Percentiles rank a stretch among this genome's conserved stretches.
Conservation (phyloP, 2,888 invertebrate genomes). For the Elegia similella region DNA sequence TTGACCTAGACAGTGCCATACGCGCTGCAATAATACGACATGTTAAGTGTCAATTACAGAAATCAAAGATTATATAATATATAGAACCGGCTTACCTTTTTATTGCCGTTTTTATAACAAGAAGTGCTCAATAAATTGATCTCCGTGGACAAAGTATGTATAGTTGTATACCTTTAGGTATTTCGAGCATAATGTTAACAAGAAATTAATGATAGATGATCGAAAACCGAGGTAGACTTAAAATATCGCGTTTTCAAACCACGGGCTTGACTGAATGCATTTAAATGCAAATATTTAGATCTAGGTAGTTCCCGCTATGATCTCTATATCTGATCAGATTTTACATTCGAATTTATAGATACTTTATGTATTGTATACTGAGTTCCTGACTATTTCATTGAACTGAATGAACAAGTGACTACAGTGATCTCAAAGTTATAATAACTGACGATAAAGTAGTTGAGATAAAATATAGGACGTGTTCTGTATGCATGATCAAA, state of each 20-base stretch:
- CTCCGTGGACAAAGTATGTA: background rate
- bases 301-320: slow-evolving; percentile 1
- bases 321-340: background rate
- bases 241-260: background rate
- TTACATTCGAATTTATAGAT: background rate
- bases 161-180: background rate
- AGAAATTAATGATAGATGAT: background rate
- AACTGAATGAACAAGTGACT: background rate
- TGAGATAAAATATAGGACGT: background rate
- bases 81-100: too few relatives aligned
- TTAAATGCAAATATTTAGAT: background rate
- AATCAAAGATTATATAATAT: too few relatives aligned
- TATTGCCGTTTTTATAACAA: too few relatives aligned
- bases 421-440: background rate
- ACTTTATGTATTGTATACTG: background rate
- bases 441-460: background rate
- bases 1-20: too few relatives aligned
- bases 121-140: background rate
- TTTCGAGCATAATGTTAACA: background rate
- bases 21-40: too few relatives aligned
- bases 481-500: too few relatives aligned
- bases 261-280: background rate
- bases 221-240: background rate
- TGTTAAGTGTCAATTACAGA: too few relatives aligned
- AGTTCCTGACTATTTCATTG: slow-evolving; percentile 1